Percentiles rank a stretch among this genome's conserved stretches.
Conservation (phyloP, 2,888 invertebrate species). For the Timema cristinae region DNA sequence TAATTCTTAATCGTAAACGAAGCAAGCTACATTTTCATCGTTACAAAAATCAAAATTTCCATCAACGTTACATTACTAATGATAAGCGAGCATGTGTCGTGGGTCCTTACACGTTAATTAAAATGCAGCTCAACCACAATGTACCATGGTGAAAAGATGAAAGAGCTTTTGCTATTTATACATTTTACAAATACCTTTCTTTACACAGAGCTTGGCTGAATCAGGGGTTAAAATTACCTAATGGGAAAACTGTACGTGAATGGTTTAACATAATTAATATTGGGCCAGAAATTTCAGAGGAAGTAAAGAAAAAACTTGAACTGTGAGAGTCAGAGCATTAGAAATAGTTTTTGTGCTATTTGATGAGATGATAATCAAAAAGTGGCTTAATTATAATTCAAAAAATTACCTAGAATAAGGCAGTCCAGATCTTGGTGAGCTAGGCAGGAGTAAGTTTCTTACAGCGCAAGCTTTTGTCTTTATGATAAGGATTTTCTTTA, state of each 20-base stretch:
- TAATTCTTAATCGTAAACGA: neutral
- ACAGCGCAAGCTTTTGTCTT: conserved; percentile 35
- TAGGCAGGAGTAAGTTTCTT: conserved; percentile 29
- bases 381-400: conserved; percentile 32
- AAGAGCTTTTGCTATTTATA: conserved; percentile 34
- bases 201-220: conserved; percentile 33
- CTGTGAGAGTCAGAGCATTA: conserved; percentile 33
- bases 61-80: no score
- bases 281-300: conserved; percentile 32
- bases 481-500: conserved; percentile 33
- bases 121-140: conserved; percentile 10
- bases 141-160: conserved; percentile 34
- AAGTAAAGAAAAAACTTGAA: conserved; percentile 32
- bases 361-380: conserved; percentile 35
- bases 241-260: conserved; percentile 32
- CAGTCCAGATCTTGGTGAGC: conserved; percentile 33
- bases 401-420: conserved; percentile 33
- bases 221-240: conserved; percentile 35
- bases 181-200: conserved; percentile 38
- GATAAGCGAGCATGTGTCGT: no score
- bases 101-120: conserved; percentile 1
- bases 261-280: conserved; percentile 36
- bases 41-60: conserved; percentile 5
- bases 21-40: conserved; percentile 4
- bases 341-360: conserved; percentile 34